Evolutionary conservation across 2,797 vertebrate genomes (phyloP).

Genomic region (Valencia hispanica): DNA sequence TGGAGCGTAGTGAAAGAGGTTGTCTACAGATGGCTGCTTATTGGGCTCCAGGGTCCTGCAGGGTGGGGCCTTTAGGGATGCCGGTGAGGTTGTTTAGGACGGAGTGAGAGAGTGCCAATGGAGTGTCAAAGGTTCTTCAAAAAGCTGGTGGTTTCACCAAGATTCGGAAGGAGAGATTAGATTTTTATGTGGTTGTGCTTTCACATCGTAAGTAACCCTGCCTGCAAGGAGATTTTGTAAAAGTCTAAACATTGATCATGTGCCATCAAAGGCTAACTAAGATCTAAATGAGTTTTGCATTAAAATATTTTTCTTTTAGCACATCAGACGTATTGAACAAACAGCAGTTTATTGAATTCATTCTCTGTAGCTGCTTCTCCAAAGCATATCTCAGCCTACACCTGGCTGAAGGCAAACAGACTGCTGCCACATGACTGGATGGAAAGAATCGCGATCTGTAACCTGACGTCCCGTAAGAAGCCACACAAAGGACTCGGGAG

Average conservation of each 20-base stretch:
- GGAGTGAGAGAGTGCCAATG: constrained; percentile 35
- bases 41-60: constrained; percentile 80
- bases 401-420: constrained; percentile 4
- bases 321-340: constrained; percentile 35
- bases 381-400: constrained; percentile 29
- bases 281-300: constrained; percentile 43
- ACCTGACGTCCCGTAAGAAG: background rate
- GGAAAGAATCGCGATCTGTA: constrained; percentile 1
- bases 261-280: constrained; percentile 40
- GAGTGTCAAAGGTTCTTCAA: constrained; percentile 37
- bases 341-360: constrained; percentile 44
- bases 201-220: constrained; percentile 13
- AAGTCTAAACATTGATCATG: constrained; percentile 35
- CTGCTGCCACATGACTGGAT: constrained; percentile 1
- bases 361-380: constrained; percentile 39
- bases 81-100: constrained; percentile 53
- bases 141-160: constrained; percentile 31
- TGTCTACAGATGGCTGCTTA: constrained; percentile 85
- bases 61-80: constrained; percentile 63
- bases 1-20: constrained; percentile 74
- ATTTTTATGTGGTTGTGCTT: constrained; percentile 22
- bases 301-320: constrained; percentile 35
- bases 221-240: constrained; percentile 8
- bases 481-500: background rate
- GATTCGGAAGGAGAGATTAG: constrained; percentile 6